Conservation (phyloP, 1,140 invertebrate species). For the Paraescarpia echinospica region DNA sequence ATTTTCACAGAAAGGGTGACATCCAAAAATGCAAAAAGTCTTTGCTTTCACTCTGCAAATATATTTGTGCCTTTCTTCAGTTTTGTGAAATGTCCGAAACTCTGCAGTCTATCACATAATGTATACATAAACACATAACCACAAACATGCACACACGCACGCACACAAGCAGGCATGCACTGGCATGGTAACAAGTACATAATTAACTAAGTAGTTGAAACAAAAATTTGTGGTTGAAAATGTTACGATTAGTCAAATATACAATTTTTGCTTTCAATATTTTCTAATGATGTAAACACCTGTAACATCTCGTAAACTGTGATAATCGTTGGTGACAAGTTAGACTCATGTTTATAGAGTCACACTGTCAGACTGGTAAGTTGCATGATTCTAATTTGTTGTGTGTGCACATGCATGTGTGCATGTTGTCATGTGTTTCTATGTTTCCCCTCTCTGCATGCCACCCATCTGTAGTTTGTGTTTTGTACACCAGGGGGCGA, state of each 20-base stretch:
- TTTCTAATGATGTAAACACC: too few relatives aligned
- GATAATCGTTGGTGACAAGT: not conserved
- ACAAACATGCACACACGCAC: too few relatives aligned
- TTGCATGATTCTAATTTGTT: not conserved
- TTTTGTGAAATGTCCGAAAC: too few relatives aligned
- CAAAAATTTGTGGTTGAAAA: not conserved
- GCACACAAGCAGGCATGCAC: too few relatives aligned
- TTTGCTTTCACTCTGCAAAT: too few relatives aligned
- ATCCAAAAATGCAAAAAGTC: too few relatives aligned
- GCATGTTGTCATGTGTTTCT: not conserved
- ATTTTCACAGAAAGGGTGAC: too few relatives aligned
- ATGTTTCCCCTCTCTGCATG: not conserved
- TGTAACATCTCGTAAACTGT: not conserved
- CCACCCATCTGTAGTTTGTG: not conserved
- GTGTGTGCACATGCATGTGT: not conserved
- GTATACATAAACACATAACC: too few relatives aligned
- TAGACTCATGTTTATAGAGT: not conserved
- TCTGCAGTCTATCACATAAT: too few relatives aligned
- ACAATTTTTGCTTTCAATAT: not conserved
- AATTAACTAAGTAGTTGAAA: not conserved
- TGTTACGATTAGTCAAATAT: not conserved
- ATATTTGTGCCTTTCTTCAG: too few relatives aligned
- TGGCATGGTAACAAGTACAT: too few relatives aligned
- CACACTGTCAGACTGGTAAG: not conserved
- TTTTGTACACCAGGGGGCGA: slow-evolving; percentile 3